These are phyloP conservation scores for Percopsis transmontana DNA, from an alignment of 2,113 vertebrate genomes.

Conservation along the genomic window DNA sequence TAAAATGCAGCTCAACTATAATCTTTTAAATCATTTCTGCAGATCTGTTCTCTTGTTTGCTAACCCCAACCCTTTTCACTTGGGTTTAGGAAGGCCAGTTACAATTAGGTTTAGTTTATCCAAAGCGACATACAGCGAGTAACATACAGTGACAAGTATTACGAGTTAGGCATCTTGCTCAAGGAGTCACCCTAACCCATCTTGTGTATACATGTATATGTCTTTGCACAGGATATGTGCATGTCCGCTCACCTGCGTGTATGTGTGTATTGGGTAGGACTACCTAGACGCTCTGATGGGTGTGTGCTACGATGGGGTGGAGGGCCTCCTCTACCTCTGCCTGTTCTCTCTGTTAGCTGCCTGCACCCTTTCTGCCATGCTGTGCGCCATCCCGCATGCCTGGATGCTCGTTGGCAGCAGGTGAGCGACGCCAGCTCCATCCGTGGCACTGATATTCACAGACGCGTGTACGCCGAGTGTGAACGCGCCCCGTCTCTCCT, in stretches of 20 bases:
- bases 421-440: conserved; percentile 67
- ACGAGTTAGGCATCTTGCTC: no score
- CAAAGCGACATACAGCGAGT: no score
- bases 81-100: no score
- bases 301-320: conserved; percentile 91
- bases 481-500: neutral
- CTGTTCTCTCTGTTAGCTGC: conserved; percentile 91
- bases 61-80: no score
- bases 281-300: conserved; percentile 91
- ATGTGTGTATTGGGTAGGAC: conserved; percentile 76
- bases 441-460: conserved; percentile 5
- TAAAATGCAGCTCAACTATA: no score
- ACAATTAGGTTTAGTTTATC: no score
- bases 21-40: no score
- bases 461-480: neutral
- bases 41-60: no score
- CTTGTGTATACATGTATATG: conserved; percentile 1
- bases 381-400: conserved; percentile 79
- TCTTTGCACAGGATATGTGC: no score
- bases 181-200: neutral
- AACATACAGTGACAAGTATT: no score
- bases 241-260: conserved; percentile 10
- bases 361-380: conserved; percentile 83
- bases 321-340: conserved; percentile 91
- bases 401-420: conserved; percentile 83